These are phyloP conservation scores for Lochmaea crataegi DNA, from an alignment of 2,888 invertebrate species.

Conservation along the genomic window DNA sequence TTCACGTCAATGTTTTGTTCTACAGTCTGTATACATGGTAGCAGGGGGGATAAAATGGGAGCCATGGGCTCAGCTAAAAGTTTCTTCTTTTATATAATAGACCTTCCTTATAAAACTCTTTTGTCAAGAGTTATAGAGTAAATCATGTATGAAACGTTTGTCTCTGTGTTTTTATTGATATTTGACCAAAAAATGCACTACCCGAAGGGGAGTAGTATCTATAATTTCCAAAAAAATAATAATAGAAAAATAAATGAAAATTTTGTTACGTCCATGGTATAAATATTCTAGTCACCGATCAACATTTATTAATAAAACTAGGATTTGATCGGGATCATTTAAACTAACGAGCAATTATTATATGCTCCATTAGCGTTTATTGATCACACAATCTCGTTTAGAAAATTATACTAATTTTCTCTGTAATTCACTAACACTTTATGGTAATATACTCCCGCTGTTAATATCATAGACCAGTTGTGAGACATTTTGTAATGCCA, in stretches of 20 bases:
- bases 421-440: slow-evolving; percentile 36
- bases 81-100: too few relatives aligned
- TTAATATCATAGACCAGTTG: slow-evolving; percentile 6
- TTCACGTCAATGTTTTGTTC: too few relatives aligned
- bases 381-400: slow-evolving; percentile 34
- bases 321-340: slow-evolving; percentile 36
- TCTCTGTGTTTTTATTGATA: too few relatives aligned
- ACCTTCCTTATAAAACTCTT: too few relatives aligned
- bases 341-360: slow-evolving; percentile 38
- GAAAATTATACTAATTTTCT: slow-evolving; percentile 37
- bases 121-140: too few relatives aligned
- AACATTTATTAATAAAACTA: slow-evolving; percentile 34
- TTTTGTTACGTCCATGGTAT: slow-evolving; percentile 1
- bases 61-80: too few relatives aligned
- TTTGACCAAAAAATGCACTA: too few relatives aligned
- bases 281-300: not conserved
- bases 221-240: not conserved
- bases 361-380: slow-evolving; percentile 37
- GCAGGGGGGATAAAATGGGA: too few relatives aligned
- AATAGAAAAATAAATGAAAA: too few relatives aligned
- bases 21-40: too few relatives aligned
- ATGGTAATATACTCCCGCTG: slow-evolving; percentile 9
- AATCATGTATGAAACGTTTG: too few relatives aligned
- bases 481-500: not conserved
- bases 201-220: too few relatives aligned